phyloP scores from a whole-genome alignment of 2,113 vertebrate genomes.

The Clarias gariepinus region DNA sequence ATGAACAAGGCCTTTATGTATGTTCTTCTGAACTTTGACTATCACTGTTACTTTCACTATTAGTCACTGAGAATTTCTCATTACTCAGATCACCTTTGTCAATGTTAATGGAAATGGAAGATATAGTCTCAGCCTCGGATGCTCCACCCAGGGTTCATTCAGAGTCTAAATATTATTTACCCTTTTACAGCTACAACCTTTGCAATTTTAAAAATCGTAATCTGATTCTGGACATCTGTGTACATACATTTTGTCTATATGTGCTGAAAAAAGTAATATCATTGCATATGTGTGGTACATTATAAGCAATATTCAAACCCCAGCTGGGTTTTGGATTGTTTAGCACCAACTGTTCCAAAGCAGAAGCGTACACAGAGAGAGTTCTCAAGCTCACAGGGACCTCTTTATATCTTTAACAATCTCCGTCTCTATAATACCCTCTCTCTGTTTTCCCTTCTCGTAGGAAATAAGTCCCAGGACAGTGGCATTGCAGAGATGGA shows the following conservation, averaged over 20 bases:
- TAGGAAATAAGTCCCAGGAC: conserved; percentile 85
- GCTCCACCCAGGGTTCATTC: not conserved
- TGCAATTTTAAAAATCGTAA: not conserved
- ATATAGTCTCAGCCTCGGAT: not conserved
- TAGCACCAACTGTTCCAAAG: not conserved
- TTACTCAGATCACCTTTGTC: not conserved
- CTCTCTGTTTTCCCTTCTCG: not conserved
- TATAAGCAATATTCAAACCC: not conserved
- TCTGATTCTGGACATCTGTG: not conserved
- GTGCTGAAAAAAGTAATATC: not conserved
- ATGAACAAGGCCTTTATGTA: not conserved
- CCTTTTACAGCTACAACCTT: not conserved
- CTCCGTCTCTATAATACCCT: not conserved
- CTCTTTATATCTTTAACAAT: not conserved
- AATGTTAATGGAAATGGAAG: too few relatives aligned
- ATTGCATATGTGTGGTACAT: not conserved
- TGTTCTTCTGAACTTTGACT: not conserved
- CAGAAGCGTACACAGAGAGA: not conserved
- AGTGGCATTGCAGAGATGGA: conserved; percentile 95
- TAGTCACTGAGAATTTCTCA: not conserved
- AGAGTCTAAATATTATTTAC: not conserved
- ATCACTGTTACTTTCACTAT: not conserved
- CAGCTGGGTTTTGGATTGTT: not conserved
- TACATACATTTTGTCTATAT: not conserved
- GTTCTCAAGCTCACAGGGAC: not conserved